Base-by-base conservation (phyloP, 2,113 vertebrate genomes). In the Xyliphius kryptos region DNA sequence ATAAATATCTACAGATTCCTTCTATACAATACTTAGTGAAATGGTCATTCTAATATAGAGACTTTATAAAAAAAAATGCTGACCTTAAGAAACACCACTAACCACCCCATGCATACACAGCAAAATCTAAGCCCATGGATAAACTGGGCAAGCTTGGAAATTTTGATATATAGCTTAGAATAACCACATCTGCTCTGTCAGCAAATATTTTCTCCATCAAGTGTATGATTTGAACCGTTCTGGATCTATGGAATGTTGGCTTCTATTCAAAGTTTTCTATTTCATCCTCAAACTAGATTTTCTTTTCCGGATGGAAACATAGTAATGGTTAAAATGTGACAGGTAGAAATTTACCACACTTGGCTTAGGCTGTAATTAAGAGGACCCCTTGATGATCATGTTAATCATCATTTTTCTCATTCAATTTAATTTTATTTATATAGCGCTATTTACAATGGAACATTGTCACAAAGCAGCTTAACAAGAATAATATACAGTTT, bases 131-230 rank as follows among this genome's bases (percentile, higher is more conserved):
- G n/a, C 51, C 22, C 13, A 11, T 51, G 36, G 38, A 52, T 12
- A 63, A 63, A 56, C 52, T 21, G 13, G 52, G 5, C 43, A 56
- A 56, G 26, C 43, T 56, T 61, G 41, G 32, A 13, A 47, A 64
- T 55, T 38, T 8, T 56, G 63, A 65, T 44, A 14, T 65, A 19
- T 43, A 65, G 15, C 43, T 32, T 19, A 57, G 19, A 56, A 55
- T n/a, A 40, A 46, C 62, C 62, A 64, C 52, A 46, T 21, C 41
- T 17, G 56, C 44, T 9, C 43, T 48, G 62, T 43, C 62, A 55
- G 50, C 62, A 55, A 37, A 55, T 22, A 1, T 15, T 44, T 44
- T 38, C 6, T 63, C 37, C 38, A 26, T 53, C 11, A 53, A 6
- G 26, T 12, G 6, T 13, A 52, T 38, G 48, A 46, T 41, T 15